These are phyloP conservation scores for Argentina silus DNA, from an alignment of 2,797 vertebrate species.

Conservation along the genomic window DNA sequence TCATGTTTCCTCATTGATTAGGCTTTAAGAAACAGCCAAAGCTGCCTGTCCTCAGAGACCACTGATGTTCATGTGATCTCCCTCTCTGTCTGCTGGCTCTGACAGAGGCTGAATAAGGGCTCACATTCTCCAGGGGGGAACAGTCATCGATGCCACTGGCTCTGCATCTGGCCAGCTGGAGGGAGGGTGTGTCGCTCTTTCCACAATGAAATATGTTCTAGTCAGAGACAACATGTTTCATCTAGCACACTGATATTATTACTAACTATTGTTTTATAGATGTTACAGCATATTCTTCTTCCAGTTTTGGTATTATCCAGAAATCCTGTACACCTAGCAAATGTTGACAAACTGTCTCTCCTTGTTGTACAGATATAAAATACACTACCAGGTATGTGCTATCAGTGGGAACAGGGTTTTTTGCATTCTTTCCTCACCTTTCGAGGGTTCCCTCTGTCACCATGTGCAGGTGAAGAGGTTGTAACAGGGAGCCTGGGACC, in stretches of 20 bases:
- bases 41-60: constrained; percentile 68
- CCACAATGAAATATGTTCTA: neutral
- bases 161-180: constrained; percentile 52
- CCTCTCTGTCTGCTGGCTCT: constrained; percentile 60
- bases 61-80: constrained; percentile 66
- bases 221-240: neutral
- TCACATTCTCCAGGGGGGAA: constrained; percentile 59
- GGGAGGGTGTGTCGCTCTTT: neutral
- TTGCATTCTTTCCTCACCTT: constrained; percentile 21
- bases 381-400: no score
- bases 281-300: neutral
- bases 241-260: neutral
- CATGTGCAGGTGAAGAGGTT: constrained; percentile 48
- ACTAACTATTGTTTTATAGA: neutral
- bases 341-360: neutral
- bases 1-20: constrained; percentile 76
- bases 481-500: constrained; percentile 53
- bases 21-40: constrained; percentile 72
- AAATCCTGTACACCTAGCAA: neutral
- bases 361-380: no score
- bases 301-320: neutral
- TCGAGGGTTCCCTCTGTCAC: constrained; percentile 32
- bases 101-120: constrained; percentile 56
- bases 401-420: no score
- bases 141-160: constrained; percentile 58